Evolutionary conservation across 1,140 invertebrate genomes (phyloP).

Genomic region (Hylaeus anthracinus): DNA sequence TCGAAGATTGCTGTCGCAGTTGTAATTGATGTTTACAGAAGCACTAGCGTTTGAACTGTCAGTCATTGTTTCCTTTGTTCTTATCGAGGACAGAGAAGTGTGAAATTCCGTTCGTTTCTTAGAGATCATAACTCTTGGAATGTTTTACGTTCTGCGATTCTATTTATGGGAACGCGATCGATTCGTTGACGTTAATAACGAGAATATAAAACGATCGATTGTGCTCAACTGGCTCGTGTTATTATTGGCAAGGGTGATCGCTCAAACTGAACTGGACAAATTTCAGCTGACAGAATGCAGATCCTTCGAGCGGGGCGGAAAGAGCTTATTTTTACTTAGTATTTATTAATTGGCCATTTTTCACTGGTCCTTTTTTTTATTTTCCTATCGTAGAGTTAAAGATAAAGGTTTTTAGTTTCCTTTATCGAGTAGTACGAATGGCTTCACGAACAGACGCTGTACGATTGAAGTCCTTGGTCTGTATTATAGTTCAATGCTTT

Average conservation of each 20-base stretch:
- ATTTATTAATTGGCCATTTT: background rate
- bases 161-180: slow-evolving; percentile 42
- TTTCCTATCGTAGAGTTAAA: no score
- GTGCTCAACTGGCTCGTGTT: background rate
- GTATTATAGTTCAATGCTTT: background rate
- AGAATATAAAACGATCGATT: slow-evolving; percentile 30
- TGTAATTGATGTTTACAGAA: background rate
- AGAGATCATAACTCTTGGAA: background rate
- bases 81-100: background rate
- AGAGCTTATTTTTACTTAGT: no score
- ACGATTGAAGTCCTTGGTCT: background rate
- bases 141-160: background rate
- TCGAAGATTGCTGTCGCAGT: no score
- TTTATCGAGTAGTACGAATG: background rate
- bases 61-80: background rate
- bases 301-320: no score
- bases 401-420: background rate
- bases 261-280: no score
- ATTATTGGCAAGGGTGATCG: no score
- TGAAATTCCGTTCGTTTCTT: slow-evolving; percentile 2
- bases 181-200: slow-evolving; percentile 35
- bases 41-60: background rate
- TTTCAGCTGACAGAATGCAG: no score
- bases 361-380: no score
- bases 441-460: background rate